Evolutionary conservation across 1,140 invertebrate genomes (phyloP), one percentile per base, ranked within the genome.

Genomic region (Apolygus lucorum): DNA sequence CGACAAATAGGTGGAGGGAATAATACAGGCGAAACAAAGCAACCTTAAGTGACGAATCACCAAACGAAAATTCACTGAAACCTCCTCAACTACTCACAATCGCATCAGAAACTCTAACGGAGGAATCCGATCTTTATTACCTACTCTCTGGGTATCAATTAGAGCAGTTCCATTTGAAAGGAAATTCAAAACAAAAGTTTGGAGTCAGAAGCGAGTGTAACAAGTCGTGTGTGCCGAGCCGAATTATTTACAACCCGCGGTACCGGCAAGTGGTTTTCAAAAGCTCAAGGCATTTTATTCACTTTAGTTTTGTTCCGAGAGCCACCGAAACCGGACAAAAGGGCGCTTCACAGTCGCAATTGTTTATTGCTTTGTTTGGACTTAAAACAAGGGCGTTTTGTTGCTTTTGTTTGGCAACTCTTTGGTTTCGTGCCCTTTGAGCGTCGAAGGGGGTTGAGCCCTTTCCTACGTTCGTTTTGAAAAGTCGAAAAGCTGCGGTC

Each of bases 131-230:
- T 42, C 17, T 42, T 42, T 17, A 4, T 42, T 42, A 42, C 34
- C 34, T 42, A 17, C 4, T 8, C 34, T 42, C 34, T 42, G 4
- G 34, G n/a, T n/a, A n/a, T 42, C 34, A 42, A 42, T 42, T 42
- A 42, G n/a, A n/a, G n/a, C 34, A 42, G 34, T 42, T 17, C 34
- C 34, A 42, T 42, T 42, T 42, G 34, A 17, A 63, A 63, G 62
- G 62, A 63, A 63, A 25, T 63, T n/a, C 21, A 63, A 63, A 63
- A 63, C 62, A 63, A 62, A 62, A 63, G 62, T 63, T 54, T 54
- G 2, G n/a, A 54, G 14, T 21, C 52, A 49, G 22, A 21, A 62
- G 24, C 8, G 24, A 21, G 54, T 62, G 26, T 17, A 2, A 2
- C 62, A 42, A 42, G 2, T 27, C 2, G 17, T 63, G 62, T 63